Evolutionary conservation across 1,140 invertebrate species (phyloP).

Genomic region (Alviniconcha marisindica): DNA sequence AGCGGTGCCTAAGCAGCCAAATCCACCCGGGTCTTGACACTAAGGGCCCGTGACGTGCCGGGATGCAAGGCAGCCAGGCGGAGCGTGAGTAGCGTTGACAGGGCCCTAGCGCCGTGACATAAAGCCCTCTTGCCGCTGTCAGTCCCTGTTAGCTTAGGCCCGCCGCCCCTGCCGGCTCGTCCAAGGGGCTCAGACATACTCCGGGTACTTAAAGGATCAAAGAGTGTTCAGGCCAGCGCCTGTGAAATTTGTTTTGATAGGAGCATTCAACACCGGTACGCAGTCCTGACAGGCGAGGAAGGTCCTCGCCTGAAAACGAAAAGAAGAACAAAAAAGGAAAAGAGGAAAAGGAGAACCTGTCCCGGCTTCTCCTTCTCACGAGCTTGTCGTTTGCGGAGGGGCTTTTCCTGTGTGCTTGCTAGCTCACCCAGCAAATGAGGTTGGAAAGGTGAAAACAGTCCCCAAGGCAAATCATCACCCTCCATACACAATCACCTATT

Average conservation of each 20-base stretch:
- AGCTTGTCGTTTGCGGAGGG: background rate
- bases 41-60: conserved; percentile 2
- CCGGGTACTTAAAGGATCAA: conserved; percentile 39
- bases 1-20: background rate
- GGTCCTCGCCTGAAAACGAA: background rate
- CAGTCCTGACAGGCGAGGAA: background rate
- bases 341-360: background rate
- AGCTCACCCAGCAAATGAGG: conserved; percentile 20
- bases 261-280: background rate
- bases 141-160: conserved; percentile 11
- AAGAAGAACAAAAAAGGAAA: background rate
- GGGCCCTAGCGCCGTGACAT: conserved; percentile 17
- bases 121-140: conserved; percentile 40
- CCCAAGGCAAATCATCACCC: background rate
- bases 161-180: background rate
- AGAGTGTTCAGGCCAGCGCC: conserved; percentile 25
- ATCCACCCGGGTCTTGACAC: background rate
- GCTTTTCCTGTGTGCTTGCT: background rate
- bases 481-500: background rate
- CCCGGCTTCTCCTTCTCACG: background rate
- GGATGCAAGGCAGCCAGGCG: conserved; percentile 15
- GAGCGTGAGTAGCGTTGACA: conserved; percentile 17
- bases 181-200: conserved; percentile 17
- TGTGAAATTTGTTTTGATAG: conserved; percentile 39
- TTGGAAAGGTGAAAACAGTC: conserved; percentile 39